These are phyloP conservation scores for Punctoribates punctum DNA, from an alignment of 2,888 invertebrate genomes.

Conservation along the genomic window DNA sequence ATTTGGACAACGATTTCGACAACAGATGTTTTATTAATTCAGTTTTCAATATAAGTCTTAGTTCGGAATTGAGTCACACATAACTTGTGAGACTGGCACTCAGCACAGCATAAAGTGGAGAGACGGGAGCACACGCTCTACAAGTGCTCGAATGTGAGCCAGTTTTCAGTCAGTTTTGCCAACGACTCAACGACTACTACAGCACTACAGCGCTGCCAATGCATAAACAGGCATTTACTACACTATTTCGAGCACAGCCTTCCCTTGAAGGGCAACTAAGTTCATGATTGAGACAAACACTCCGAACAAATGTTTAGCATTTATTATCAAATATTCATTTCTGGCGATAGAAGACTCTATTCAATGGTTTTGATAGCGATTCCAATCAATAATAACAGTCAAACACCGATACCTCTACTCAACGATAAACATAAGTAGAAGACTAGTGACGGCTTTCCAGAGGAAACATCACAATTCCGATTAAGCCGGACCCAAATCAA, in stretches of 20 bases:
- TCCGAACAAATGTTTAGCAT: slow-evolving; percentile 15
- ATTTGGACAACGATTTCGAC: too few relatives aligned
- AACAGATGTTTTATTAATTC: slow-evolving; percentile 35
- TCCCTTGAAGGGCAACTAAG: slow-evolving; percentile 31
- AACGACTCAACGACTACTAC: neutral
- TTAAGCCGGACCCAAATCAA: neutral
- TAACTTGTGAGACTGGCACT: neutral
- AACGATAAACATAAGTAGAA: neutral
- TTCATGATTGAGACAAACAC: slow-evolving; percentile 31
- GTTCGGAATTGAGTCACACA: slow-evolving; percentile 7
- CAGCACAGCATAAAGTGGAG: neutral
- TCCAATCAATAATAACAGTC: neutral
- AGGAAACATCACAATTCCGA: slow-evolving; percentile 18
- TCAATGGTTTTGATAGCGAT: neutral
- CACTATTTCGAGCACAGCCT: slow-evolving; percentile 30
- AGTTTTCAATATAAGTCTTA: slow-evolving; percentile 13
- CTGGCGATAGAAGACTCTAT: neutral
- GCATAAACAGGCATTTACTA: slow-evolving; percentile 22
- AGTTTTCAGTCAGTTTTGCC: slow-evolving; percentile 21
- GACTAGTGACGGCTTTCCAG: neutral
- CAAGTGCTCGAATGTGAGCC: slow-evolving; percentile 32
- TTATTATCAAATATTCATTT: slow-evolving; percentile 13
- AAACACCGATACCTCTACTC: slow-evolving; percentile 16
- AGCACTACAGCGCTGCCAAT: neutral
- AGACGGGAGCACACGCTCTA: slow-evolving; percentile 17